Evolutionary conservation across 2,888 invertebrate species (phyloP).

Genomic region (Lepas anatifera): DNA sequence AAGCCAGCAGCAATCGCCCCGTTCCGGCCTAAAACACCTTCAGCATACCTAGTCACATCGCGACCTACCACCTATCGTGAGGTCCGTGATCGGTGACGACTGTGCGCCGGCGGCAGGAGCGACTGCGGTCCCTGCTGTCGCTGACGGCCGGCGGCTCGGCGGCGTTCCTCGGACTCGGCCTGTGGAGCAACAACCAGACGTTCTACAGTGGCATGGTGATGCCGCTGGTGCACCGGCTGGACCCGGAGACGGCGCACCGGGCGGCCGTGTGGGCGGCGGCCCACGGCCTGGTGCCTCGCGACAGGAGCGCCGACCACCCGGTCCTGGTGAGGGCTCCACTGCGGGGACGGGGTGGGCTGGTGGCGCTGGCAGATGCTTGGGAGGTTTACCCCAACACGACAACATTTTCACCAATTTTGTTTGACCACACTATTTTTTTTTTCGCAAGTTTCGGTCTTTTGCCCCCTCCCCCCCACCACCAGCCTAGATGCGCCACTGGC

Average conservation of each 20-base stretch:
- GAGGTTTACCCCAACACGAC: neutral
- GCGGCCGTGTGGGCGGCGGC: constrained; percentile 62
- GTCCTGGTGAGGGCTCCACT: neutral
- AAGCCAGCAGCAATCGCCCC: too few relatives aligned
- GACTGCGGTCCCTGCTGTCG: constrained; percentile 42
- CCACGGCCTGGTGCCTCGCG: constrained; percentile 55
- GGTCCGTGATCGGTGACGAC: too few relatives aligned
- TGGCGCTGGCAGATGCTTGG: neutral
- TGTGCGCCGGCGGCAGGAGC: neutral
- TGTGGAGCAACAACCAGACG: constrained; percentile 53
- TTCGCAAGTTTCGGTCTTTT: neutral
- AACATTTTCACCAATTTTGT: neutral
- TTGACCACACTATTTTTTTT: neutral
- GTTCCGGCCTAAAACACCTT: too few relatives aligned
- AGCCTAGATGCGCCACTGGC: too few relatives aligned
- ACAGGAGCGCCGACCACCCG: constrained; percentile 30
- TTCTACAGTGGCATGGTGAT: constrained; percentile 61
- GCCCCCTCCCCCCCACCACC: too few relatives aligned
- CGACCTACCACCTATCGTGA: too few relatives aligned
- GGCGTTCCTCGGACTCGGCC: constrained; percentile 52
- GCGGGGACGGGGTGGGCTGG: neutral
- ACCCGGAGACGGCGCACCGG: constrained; percentile 72
- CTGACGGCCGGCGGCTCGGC: constrained; percentile 52
- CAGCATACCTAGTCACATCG: too few relatives aligned
- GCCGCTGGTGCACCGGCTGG: constrained; percentile 54